Evolutionary conservation across 2,113 vertebrate genomes (phyloP).

Genomic region (Crotophaga sulcirostris): DNA sequence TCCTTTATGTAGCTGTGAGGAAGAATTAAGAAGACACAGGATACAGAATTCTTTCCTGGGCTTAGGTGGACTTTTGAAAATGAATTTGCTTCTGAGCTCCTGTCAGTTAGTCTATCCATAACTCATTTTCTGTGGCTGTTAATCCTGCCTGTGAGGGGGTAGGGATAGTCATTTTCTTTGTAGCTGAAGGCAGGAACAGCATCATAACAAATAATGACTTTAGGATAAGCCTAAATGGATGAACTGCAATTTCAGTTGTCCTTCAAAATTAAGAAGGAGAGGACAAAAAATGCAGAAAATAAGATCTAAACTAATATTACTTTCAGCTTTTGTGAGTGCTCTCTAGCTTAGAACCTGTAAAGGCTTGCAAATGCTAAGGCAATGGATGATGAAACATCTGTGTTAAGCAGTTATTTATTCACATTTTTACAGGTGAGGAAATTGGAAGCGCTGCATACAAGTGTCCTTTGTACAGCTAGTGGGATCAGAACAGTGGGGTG

Average conservation of each 20-base stretch:
- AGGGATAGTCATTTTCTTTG: constrained; percentile 53
- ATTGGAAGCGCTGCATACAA: neutral
- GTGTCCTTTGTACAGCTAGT: neutral
- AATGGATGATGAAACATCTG: neutral
- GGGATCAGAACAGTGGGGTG: neutral
- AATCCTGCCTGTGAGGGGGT: constrained; percentile 54
- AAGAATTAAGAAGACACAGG: neutral
- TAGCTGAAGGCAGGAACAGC: constrained; percentile 57
- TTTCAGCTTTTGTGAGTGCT: neutral
- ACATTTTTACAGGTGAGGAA: neutral
- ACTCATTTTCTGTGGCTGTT: constrained; percentile 50
- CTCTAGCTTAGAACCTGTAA: neutral
- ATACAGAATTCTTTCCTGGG: neutral
- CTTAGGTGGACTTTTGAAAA: constrained; percentile 53
- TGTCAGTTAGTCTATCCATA: constrained; percentile 38
- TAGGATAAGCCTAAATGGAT: constrained; percentile 60
- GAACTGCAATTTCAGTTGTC: constrained; percentile 46
- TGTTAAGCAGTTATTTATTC: neutral
- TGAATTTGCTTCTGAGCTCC: constrained; percentile 30
- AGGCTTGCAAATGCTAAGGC: neutral
- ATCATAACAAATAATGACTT: constrained; percentile 66
- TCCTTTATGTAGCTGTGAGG: neutral
- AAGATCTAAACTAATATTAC: neutral
- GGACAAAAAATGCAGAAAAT: constrained; percentile 8
- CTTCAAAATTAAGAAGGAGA: constrained; percentile 55